phyloP scores from a whole-genome alignment of 2,113 vertebrate genomes.

The Corydoras maculifer region DNA sequence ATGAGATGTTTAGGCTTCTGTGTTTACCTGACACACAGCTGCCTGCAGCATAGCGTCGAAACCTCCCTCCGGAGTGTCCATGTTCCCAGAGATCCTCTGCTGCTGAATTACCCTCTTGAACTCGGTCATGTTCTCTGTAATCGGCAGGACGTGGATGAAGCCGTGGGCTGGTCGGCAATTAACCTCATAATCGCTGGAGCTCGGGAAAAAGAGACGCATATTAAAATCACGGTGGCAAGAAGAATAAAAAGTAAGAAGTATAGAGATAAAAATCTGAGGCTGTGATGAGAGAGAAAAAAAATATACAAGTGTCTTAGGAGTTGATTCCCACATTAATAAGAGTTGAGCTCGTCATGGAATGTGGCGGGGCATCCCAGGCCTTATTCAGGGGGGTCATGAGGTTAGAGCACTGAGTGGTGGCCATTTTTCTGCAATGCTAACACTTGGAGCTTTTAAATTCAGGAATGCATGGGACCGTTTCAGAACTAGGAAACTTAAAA shows the following conservation, averaged over 20 bases:
- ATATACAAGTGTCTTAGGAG: no score
- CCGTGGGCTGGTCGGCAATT: conserved; percentile 90
- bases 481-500: no score
- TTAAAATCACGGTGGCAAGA: neutral
- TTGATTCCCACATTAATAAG: no score
- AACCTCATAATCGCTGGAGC: conserved; percentile 79
- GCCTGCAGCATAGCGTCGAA: conserved; percentile 97
- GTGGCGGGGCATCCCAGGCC: no score
- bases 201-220: neutral
- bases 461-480: no score
- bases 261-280: neutral
- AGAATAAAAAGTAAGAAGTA: neutral
- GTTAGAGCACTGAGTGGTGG: no score
- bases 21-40: conserved; percentile 85
- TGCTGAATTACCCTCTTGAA: conserved; percentile 84
- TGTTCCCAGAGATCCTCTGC: conserved; percentile 92
- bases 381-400: no score
- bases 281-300: neutral
- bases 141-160: conserved; percentile 86
- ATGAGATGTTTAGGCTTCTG: neutral
- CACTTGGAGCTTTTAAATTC: no score
- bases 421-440: no score
- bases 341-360: no score
- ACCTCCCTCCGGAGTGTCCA: conserved; percentile 93
- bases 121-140: conserved; percentile 88